Evolutionary conservation across 2,797 vertebrate genomes (phyloP), one percentile per base, ranked within the genome.

Genomic region (Arctocebus calabarensis): DNA sequence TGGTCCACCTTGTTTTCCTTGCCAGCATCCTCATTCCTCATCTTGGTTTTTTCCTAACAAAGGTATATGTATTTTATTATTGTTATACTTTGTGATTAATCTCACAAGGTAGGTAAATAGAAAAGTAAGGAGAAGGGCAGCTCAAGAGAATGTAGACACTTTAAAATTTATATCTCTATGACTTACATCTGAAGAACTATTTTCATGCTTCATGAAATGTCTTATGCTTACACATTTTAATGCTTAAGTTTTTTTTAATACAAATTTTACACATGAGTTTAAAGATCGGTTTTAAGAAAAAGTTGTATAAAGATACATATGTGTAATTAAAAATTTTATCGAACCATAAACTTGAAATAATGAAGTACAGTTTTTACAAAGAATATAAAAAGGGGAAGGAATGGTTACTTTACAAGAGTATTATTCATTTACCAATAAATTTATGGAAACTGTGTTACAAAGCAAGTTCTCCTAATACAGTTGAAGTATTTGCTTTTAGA

Each of bases 401-500:
- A 29, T 84, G 12, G 82, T 92, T 11, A 95, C 0, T 83, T 52
- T 96, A n/a, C 66, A 19, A 90, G 92, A 37, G 52, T 45, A 85
- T 96, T 96, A 87, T 16, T 95, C 52, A 89, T 78, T 95, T 93
- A 32, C 57, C 48, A 88, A 13, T 59, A 87, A 75, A 66, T 83
- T 93, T 96, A 82, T 83, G 32, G 34, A 37, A 89, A 55, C 91
- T 66, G 37, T 81, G 3, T 89, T 73, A 86, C 84, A 88, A 81
- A 94, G 9, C 55, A 87, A 32, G 34, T 61, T 81, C 48, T 25
- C 22, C 20, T 89, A 79, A 81, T 78, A 13, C 5, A 92, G 11
- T 84, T 85, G 64, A 86, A 77, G n/a, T 87, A 73, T 78, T 94
- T 94, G 40, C 45, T 90, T 97, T 94, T 88, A 79, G 4, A 73